Evolutionary conservation across 2,113 vertebrate species (phyloP), one percentile per base, ranked within the genome.

Genomic region (Eonycteris spelaea): DNA sequence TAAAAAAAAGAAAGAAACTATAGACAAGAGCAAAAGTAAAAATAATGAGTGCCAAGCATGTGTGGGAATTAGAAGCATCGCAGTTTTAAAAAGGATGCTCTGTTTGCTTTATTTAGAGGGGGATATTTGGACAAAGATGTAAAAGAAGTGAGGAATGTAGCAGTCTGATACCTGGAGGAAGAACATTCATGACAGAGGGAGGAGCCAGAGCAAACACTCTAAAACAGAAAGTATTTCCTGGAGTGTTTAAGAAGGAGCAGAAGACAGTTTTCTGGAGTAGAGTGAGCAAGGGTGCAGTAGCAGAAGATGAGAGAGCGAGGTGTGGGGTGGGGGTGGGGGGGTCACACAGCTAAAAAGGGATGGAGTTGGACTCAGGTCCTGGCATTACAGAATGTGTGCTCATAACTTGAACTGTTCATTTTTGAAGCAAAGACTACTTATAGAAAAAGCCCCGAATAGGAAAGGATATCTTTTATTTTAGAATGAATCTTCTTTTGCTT

Each of bases 391-490:
- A 73, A 16, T 71, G 5, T 73, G 38, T 35, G 61, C 22, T 63
- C 7, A 67, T 67, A 67, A 40, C 9, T 9, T 71, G 19, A 24
- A 35, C 10, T 35, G 13, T 13, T 75, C n/a, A 12, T 63, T 5
- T 28, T 22, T 74, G 35, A 89, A 91, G 9, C 83, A 94, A 67
- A 91, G 35, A 89, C 71, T 55, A 61, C 73, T 68, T n/a, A 45
- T 5, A 75, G 38, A 38, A 75, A 80, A 73, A 68, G 6, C 28
- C 14, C 59, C 13, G 51, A 79, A 91, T n/a, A 86, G 24, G 35
- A 83, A 89, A 94, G 43, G 12, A 35, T 45, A 40, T 0, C 53
- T 94, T 65, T 71, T 48, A 55, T 67, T 96, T 94, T 94, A 59
- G 4, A 92, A 86, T 86, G 57, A 63, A 55, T 67, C 75, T 84